These are phyloP conservation scores for Erethizon dorsatum DNA, from an alignment of 2,797 vertebrate species.

Conservation along the genomic window DNA sequence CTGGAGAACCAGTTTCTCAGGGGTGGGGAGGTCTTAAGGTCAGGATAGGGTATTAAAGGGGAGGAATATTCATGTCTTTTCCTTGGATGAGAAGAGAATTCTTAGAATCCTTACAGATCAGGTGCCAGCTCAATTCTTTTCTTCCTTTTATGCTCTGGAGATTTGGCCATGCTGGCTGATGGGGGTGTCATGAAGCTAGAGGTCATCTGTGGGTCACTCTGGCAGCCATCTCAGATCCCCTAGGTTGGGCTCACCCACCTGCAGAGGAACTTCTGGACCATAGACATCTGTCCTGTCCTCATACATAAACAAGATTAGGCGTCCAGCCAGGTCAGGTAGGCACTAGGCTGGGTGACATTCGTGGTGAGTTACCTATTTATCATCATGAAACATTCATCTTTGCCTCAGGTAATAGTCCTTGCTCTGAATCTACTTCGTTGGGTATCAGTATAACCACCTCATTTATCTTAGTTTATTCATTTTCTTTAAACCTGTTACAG, in stretches of 20 bases:
- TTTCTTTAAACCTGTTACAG: constrained; percentile 1
- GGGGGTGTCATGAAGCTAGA: background rate
- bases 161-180: background rate
- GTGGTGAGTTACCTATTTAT: background rate
- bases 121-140: background rate
- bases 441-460: background rate
- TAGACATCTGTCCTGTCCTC: background rate
- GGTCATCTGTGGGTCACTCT: background rate
- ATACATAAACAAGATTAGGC: background rate
- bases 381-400: background rate
- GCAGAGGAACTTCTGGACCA: background rate
- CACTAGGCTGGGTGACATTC: background rate
- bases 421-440: background rate
- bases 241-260: background rate
- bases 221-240: background rate
- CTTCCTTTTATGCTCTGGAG: background rate
- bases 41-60: background rate
- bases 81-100: background rate
- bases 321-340: background rate
- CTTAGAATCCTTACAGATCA: background rate
- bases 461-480: constrained; percentile 32
- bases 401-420: background rate
- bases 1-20: background rate
- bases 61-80: background rate
- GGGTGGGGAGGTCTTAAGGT: background rate